Evolutionary conservation across 1,140 invertebrate species (phyloP), one percentile per base, ranked within the genome.

Genomic region (Hetaerina americana): DNA sequence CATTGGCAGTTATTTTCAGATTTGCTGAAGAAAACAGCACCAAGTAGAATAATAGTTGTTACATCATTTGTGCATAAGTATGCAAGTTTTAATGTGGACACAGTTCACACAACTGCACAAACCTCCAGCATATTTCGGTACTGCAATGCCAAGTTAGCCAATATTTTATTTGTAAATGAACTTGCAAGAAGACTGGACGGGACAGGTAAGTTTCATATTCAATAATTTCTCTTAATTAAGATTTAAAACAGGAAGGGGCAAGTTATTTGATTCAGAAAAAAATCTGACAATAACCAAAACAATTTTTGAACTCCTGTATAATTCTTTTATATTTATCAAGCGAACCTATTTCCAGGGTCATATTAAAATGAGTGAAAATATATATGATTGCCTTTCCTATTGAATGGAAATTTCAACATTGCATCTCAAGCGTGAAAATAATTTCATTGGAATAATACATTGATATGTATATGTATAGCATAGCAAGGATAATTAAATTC

Each of bases 61-160:
- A 80, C 78, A 72, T 85, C 79, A 2, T 72, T 77, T 28, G 79
- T 76, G 28, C 80, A 79, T 71, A 75, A 76, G 29, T 78, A 76
- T 69, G 77, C 66, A 5, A 77, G 71, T 70, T 77, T 80, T 68
- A 78, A 83, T 72, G 74, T 81, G 26, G 77, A 80, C 22, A 80
- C 82, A 72, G 69, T 85, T 2, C 77, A 76, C 74, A 74, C 77
- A 66, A 70, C 72, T 49, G 40, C 67, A 26, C 25, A 12, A 10
- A 10, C 5, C 28, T 27, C 5, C 26, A 66, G 71, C 26, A 68
- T 24, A 2, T 26, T 72, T 10, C 57, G 73, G 67, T 81, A 81
- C 70, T 70, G 69, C 69, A 76, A 75, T 71, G 83, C 83, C 27
- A 87, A 85, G 75, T 74, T 85, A 5, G 82, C 81, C 26, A 83